Percentiles rank a stretch among this genome's conserved stretches.
Conservation (phyloP, 2,113 vertebrate species). For the Scartelaos histophorus region DNA sequence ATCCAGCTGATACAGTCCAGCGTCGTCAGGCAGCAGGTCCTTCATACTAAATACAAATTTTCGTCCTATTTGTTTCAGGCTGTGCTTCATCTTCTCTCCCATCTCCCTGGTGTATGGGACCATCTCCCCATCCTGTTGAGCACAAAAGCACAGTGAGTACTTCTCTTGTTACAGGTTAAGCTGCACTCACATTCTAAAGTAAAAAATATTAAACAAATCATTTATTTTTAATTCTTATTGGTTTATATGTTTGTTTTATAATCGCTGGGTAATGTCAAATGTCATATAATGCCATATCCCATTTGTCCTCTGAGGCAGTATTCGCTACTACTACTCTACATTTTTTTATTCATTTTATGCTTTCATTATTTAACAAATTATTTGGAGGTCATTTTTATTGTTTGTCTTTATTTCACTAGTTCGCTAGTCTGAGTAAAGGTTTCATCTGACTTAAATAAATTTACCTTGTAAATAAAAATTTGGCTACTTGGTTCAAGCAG, state of each 20-base stretch:
- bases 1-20: constrained; percentile 84
- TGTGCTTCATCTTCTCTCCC: constrained; percentile 73
- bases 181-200: neutral
- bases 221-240: too few species aligned
- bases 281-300: neutral
- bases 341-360: neutral
- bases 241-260: neutral
- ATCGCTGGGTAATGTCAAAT: neutral
- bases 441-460: constrained; percentile 3
- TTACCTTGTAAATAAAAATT: constrained; percentile 86
- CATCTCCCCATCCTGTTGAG: constrained; percentile 80
- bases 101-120: constrained; percentile 74
- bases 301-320: neutral
- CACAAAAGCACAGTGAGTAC: constrained; percentile 1
- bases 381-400: neutral
- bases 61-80: constrained; percentile 73
- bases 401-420: neutral
- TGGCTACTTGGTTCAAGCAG: constrained; percentile 78
- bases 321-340: neutral
- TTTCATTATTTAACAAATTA: neutral
- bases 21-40: constrained; percentile 83
- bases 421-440: neutral
- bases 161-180: neutral
- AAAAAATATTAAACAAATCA: too few species aligned
- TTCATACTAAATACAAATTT: constrained; percentile 80